Evolutionary conservation across 2,797 vertebrate species (phyloP), one percentile per base, ranked within the genome.

Genomic region (Echiichthys vipera): DNA sequence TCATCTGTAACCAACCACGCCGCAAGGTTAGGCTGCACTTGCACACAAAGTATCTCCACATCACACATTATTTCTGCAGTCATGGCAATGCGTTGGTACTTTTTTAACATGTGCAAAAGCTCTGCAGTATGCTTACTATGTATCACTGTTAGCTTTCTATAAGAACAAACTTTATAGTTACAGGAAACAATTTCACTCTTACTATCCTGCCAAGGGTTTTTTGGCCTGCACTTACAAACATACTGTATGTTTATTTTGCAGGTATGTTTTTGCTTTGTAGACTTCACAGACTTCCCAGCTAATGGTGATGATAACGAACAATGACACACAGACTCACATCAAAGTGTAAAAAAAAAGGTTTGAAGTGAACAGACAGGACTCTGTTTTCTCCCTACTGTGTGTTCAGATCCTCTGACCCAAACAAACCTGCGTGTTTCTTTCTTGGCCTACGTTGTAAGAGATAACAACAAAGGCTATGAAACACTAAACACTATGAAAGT

Each of bases 261-360:
- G 36, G 13, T 30, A 25, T 56, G 13, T 9, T 37, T 7, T 53
- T 32, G 11, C 20, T 27, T 55, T 1, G 0, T 12, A 24, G 13
- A 32, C 30, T 43, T 22, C 3, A 8, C 0, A 0, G 46, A 29
- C 32, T 27, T 24, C 29, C 30, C 47, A 36, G 63, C 14, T 53
- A 46, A 70, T 65, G 22, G 49, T 20, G 67, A 40, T 9, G n/a
- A 30, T 61, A 30, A 75, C 46, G 24, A 71, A 46, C 62, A 46
- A 27, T 39, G 78, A 43, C 68, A 45, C 46, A 18, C 0, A 5
- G 4, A 42, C 51, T 54, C 29, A 29, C 67, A 59, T 63, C 64
- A 32, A 9, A 36, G 32, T 34, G 3, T 24, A 11, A 55, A 42
- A 56, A n/a, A 43, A 32, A 58, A 5, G 37, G 32, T 37, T 37